Conservation (phyloP, 2,888 invertebrate genomes). For the Synergus laeviventris region DNA sequence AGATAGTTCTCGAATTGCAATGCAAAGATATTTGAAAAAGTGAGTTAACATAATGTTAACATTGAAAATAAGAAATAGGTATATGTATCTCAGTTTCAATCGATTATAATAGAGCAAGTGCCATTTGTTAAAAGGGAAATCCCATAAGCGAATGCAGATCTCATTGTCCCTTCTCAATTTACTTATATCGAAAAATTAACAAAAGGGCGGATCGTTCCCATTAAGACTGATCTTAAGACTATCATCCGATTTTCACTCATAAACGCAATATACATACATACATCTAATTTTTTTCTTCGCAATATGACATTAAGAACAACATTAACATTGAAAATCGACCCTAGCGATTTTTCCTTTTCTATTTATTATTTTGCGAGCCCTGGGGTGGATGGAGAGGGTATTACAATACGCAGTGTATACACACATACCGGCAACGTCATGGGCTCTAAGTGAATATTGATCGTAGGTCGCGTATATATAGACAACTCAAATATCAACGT, state of each 20-base stretch:
- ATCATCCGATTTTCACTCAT: neutral
- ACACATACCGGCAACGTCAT: constrained; percentile 32
- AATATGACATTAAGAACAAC: neutral
- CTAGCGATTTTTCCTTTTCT: neutral
- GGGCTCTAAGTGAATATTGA: constrained; percentile 33
- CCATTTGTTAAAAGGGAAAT: neutral
- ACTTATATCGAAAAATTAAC: constrained; percentile 21
- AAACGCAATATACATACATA: no score
- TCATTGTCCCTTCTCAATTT: constrained; percentile 8
- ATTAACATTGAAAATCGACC: constrained; percentile 18
- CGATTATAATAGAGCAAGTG: constrained; percentile 7
- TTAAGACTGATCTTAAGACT: constrained; percentile 24
- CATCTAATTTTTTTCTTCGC: neutral
- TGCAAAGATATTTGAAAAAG: neutral
- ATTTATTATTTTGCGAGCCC: constrained; percentile 7
- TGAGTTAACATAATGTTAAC: neutral
- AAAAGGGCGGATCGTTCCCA: constrained; percentile 28
- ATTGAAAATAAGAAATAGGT: neutral
- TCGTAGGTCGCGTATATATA: neutral
- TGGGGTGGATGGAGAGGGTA: no score
- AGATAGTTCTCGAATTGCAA: neutral
- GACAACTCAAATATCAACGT: neutral
- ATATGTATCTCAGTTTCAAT: neutral
- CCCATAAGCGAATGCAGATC: neutral
- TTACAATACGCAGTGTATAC: no score